Base-by-base conservation (phyloP, 2,113 vertebrate species). In the Caranx ignobilis region DNA sequence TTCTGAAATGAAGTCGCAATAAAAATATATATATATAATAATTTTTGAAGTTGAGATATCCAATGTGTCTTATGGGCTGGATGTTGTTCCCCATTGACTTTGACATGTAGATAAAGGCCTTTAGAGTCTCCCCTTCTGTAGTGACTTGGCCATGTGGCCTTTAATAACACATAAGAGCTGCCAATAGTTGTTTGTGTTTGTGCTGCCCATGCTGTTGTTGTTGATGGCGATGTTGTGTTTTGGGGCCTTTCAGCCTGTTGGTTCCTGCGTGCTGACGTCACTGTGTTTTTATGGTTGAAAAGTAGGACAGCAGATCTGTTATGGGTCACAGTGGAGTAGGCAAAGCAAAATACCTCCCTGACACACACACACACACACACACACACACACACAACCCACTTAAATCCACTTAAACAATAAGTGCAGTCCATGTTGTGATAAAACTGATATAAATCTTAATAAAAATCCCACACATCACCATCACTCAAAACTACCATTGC, bases 291-390 rank as follows among this genome's bases (percentile, higher is more conserved):
- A 69, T 72, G 39, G 13, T 48, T 71, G 11, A 34, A 88, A 91
- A 90, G 48, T 87, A 81, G 88, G 84, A 56, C 89, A 91, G 72
- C 55, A 2, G 31, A 75, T 79, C 57, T 84, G 81, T 68, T 86
- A 80, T 79, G 77, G 81, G 77, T 88, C 82, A 75, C 52, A 37
- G 61, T 18, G 52, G 19, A 69, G 65, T 34, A 52, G 59, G 12
- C 3, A 7, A 19, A 6, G 19, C 26, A 62, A 73, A 75, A 81
- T 79, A 67, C n/a, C 39, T 55, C 67, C 16, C 69, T 61, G 47
- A 8, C 7, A 7, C 26, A 18, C 39, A 8, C 65, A 15, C 55
- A 18, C 77, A 37, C 72, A 63, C 75, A 21, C 61, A 47, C 65
- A 48, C 73, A 61, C 52, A 55, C 63, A 61, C 19, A 31, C 39